phyloP scores from a whole-genome alignment of 1,140 invertebrate genomes.

The Heliothis virescens region DNA sequence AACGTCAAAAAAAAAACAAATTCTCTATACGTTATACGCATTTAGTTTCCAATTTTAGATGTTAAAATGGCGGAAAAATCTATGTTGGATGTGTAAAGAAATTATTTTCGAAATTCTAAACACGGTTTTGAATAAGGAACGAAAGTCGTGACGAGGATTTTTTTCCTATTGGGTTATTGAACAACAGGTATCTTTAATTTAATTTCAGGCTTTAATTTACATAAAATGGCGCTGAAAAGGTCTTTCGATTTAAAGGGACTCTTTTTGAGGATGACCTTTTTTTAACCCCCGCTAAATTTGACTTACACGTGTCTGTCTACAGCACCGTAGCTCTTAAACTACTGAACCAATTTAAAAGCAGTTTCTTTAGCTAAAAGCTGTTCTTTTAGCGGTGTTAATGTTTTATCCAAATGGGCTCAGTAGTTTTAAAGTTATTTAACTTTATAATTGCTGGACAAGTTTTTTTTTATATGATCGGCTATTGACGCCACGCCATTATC shows the following conservation, averaged over 20 bases:
- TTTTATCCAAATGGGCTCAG: not conserved
- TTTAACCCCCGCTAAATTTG: too few species aligned
- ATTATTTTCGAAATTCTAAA: slow-evolving; percentile 17
- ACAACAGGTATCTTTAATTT: not conserved
- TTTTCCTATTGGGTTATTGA: not conserved
- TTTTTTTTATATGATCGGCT: not conserved
- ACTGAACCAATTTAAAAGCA: too few species aligned
- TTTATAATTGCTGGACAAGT: not conserved
- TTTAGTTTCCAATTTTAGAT: slow-evolving; percentile 17
- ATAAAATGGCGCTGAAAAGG: too few species aligned
- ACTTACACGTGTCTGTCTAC: too few species aligned
- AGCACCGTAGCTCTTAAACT: too few species aligned
- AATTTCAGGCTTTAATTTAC: not conserved
- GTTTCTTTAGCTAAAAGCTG: too few species aligned
- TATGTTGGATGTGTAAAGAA: slow-evolving; percentile 17
- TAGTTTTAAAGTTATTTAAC: not conserved
- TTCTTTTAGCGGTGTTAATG: too few species aligned
- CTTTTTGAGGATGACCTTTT: too few species aligned
- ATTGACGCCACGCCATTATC: too few species aligned
- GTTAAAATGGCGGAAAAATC: not conserved
- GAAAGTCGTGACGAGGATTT: slow-evolving; percentile 9
- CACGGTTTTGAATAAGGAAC: not conserved
- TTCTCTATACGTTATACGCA: slow-evolving; percentile 25
- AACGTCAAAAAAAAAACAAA: slow-evolving; percentile 39
- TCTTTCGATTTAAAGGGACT: too few species aligned